Evolutionary conservation across 2,113 vertebrate species (phyloP).

Genomic region (Prunella himalayana): DNA sequence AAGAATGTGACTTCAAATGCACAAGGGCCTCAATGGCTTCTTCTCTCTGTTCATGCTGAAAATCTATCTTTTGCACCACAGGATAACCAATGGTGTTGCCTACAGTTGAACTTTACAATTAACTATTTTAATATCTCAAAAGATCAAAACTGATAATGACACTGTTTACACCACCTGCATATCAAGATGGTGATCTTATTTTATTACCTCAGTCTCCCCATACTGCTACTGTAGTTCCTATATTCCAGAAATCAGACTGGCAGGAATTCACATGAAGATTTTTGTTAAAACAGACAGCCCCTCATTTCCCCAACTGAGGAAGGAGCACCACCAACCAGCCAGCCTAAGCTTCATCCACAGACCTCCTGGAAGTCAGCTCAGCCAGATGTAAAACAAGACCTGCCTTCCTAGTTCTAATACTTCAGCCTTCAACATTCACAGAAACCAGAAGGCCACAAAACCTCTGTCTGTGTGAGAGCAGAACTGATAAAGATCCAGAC

Average conservation of each 20-base stretch:
- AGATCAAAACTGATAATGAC: not conserved
- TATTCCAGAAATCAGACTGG: not conserved
- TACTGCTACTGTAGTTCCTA: not conserved
- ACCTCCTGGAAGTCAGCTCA: not conserved
- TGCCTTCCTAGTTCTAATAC: not conserved
- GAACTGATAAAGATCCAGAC: not conserved
- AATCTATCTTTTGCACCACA: not conserved
- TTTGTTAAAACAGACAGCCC: not conserved
- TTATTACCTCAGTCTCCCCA: not conserved
- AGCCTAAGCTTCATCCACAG: not conserved
- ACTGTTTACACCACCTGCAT: not conserved
- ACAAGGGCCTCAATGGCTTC: not conserved
- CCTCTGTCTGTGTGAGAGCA: not conserved
- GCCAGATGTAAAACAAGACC: not conserved
- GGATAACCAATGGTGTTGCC: not conserved
- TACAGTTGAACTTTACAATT: not conserved
- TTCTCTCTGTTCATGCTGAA: not conserved
- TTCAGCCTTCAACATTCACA: not conserved
- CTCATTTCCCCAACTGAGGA: accelerated
- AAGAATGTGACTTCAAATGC: not conserved
- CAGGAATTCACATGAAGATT: not conserved
- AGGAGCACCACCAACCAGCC: not conserved
- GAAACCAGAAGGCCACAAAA: not conserved
- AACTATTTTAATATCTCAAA: not conserved
- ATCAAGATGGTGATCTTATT: not conserved